A percentile compares a stretch with the other conserved stretches of the same genome.
These are phyloP conservation scores for Callospermophilus lateralis DNA, from an alignment of 2,113 vertebrate genomes.

Conservation along the genomic window DNA sequence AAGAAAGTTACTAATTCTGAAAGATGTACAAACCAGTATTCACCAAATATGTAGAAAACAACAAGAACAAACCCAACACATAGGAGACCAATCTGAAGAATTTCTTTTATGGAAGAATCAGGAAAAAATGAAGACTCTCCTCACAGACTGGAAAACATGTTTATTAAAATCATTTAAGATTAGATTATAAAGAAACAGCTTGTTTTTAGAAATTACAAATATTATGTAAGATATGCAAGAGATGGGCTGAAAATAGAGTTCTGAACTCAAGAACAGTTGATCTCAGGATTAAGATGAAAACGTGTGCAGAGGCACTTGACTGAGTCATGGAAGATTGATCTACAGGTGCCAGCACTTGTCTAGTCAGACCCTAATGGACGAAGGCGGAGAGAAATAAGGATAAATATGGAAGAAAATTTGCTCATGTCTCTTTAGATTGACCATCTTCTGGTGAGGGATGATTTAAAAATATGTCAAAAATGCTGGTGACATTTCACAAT, in stretches of 20 bases:
- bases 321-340: not conserved
- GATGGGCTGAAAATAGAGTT: slow-evolving; percentile 1
- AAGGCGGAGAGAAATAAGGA: not conserved
- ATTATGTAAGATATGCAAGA: not conserved
- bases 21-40: not conserved
- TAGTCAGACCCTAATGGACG: not conserved
- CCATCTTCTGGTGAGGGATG: not conserved
- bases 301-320: not conserved
- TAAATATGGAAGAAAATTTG: not conserved
- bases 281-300: not conserved
- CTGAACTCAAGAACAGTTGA: not conserved
- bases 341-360: not conserved
- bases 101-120: not conserved
- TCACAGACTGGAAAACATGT: not conserved
- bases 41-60: not conserved
- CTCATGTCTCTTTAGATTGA: not conserved
- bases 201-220: slow-evolving; percentile 31
- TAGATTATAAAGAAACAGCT: not conserved
- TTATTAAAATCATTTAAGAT: not conserved
- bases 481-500: not conserved
- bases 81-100: not conserved
- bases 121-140: not conserved
- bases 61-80: too few relatives aligned
- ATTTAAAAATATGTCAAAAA: not conserved
- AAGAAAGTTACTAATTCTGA: not conserved